Evolutionary conservation across 1,140 invertebrate species (phyloP).

Genomic region (Probaryconus sp.): DNA sequence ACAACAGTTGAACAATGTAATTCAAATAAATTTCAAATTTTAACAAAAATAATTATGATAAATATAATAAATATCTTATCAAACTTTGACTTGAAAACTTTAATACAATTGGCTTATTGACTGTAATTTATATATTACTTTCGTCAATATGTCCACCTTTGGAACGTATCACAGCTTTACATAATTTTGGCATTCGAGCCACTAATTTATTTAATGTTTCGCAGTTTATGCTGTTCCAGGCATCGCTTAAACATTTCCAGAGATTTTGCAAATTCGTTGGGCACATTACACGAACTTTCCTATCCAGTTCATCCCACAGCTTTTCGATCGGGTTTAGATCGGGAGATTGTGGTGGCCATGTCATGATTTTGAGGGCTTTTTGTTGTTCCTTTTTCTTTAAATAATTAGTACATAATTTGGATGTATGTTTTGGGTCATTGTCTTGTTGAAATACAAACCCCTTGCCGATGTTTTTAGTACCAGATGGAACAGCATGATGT

Average conservation of each 20-base stretch:
- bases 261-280: background rate
- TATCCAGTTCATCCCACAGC: slow-evolving; percentile 4
- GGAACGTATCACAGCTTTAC: slow-evolving; percentile 4
- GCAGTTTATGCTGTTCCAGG: slow-evolving; percentile 3
- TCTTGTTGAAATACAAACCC: slow-evolving; percentile 16
- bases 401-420: slow-evolving; percentile 17
- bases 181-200: slow-evolving; percentile 8
- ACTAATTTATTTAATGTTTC: slow-evolving; percentile 6
- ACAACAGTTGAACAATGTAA: no score
- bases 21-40: no score
- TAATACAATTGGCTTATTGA: slow-evolving; percentile 1
- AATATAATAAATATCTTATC: background rate
- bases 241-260: slow-evolving; percentile 2
- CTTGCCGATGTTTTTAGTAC: slow-evolving; percentile 1
- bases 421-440: no score
- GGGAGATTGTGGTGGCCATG: slow-evolving; percentile 10
- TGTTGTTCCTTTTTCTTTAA: slow-evolving; percentile 6
- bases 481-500: slow-evolving; percentile 39
- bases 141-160: slow-evolving; percentile 8
- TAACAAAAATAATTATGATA: background rate
- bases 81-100: no score
- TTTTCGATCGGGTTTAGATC: slow-evolving; percentile 10
- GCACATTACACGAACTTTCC: slow-evolving; percentile 6
- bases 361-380: slow-evolving; percentile 5
- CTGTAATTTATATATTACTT: slow-evolving; percentile 1